Base-by-base conservation (phyloP, 37 sponge, comb jelly and placozoan species). In the Axinella damicornis region DNA sequence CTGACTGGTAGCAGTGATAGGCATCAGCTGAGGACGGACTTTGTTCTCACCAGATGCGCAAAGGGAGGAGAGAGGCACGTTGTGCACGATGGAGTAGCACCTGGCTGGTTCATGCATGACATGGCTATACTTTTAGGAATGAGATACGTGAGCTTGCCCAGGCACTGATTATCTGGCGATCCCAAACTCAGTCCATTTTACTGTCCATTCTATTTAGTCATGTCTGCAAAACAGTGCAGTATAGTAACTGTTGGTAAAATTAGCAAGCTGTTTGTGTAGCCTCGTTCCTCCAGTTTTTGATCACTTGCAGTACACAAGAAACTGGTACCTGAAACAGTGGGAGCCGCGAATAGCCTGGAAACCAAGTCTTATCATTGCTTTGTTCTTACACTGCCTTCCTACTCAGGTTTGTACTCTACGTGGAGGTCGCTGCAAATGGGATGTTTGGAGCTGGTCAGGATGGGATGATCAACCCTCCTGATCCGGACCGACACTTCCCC, bases 361-460 rank as follows among this genome's bases (percentile, higher is more conserved):
- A 65, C n/a, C 25, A 20, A 38, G 15, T 38, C n/a, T 71, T 14
- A 11, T 11, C 13, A 55, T 24, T 17, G 9, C 30, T 76, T 28
- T 59, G 77, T 11, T 57, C 56, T 24, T 22, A 9, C n/a, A 32
- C 12, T 76, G 61, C 56, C 11, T 5, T 19, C 2, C 12, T 76
- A 4, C 57, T 56, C 46, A 71, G 80, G 15, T 90, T 65, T 58
- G 20, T 36, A 15, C 57, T 90, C 24, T 83, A 90, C 60, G 22
- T 90, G 70, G 90, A 90, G 58, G 83, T 63, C 25, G 85, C 73
- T 53, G 85, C 74, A 28, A 84, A 72, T 73, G 90, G 86, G 16
- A 85, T 93, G 78, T 89, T 89, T 88, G 94, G 94, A 22, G 87
- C 94, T 37, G 94, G 94, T 58, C 28, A 66, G 54, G 74, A 71